Evolutionary conservation across 1,140 invertebrate genomes (phyloP).

Genomic region (Drosophila azteca): DNA sequence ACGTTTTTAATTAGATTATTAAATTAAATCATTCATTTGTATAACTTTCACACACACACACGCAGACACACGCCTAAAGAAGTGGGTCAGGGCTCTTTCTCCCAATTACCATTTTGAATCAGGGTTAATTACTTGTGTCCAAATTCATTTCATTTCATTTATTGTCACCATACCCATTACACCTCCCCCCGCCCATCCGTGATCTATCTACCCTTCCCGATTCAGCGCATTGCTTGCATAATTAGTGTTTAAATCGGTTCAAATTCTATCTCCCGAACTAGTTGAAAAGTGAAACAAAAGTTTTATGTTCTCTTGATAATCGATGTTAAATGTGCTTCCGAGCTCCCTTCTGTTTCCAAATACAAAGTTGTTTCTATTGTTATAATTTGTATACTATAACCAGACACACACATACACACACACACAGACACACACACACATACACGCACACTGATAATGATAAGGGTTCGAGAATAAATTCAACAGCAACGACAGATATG

Average conservation of each 20-base stretch:
- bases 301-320: slow-evolving; percentile 66
- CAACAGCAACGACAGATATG: too few species aligned
- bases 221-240: slow-evolving; percentile 44
- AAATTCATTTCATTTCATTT: too few species aligned
- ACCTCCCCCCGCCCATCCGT: too few species aligned
- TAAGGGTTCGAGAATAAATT: slow-evolving; percentile 13
- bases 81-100: too few species aligned
- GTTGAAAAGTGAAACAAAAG: slow-evolving; percentile 41
- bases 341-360: slow-evolving; percentile 62
- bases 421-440: slow-evolving; percentile 31
- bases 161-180: too few species aligned
- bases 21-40: too few species aligned
- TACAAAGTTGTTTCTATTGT: slow-evolving; percentile 58
- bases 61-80: too few species aligned
- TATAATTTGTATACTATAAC: slow-evolving; percentile 44
- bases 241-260: slow-evolving; percentile 45
- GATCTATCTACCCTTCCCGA: slow-evolving; percentile 3
- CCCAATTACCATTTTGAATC: too few species aligned
- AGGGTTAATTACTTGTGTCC: too few species aligned
- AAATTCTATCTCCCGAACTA: slow-evolving; percentile 32
- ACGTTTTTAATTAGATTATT: too few species aligned
- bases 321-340: slow-evolving; percentile 75
- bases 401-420: slow-evolving; percentile 35
- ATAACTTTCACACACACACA: too few species aligned
- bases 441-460: slow-evolving; percentile 27